phyloP scores from a whole-genome alignment of 2,888 invertebrate genomes.

The Mimumesa dahlbomi region DNA sequence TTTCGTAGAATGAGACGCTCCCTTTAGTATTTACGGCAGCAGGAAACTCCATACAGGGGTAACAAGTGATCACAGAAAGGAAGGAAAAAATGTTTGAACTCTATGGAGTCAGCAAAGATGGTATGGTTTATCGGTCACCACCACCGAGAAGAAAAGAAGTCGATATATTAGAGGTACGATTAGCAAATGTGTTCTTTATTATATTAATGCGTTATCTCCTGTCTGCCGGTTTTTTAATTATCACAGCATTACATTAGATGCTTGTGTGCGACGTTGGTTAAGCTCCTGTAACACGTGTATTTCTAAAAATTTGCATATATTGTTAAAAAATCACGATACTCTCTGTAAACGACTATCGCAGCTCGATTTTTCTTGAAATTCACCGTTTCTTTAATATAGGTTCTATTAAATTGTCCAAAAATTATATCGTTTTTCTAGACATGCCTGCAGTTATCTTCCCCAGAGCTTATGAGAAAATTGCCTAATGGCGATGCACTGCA shows the following conservation, averaged over 20 bases:
- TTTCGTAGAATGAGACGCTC: constrained; percentile 37
- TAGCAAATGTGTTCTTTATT: background rate
- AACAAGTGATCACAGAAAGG: constrained; percentile 9
- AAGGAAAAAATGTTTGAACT: constrained; percentile 72
- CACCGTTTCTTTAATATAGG: too few relatives aligned
- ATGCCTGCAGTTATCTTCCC: constrained; percentile 78
- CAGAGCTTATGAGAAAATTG: constrained; percentile 77
- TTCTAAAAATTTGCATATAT: background rate
- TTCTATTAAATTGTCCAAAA: too few relatives aligned
- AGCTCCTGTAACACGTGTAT: background rate
- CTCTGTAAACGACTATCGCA: too few relatives aligned
- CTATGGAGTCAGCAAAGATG: constrained; percentile 73
- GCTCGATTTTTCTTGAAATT: too few relatives aligned
- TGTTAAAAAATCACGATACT: too few relatives aligned
- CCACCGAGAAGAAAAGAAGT: constrained; percentile 76
- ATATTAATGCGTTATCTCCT: background rate
- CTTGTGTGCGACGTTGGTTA: too few relatives aligned
- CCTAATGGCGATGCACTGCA: constrained; percentile 75
- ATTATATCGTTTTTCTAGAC: constrained; percentile 67
- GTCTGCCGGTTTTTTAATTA: background rate
- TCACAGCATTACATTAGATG: background rate
- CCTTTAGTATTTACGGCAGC: constrained; percentile 46
- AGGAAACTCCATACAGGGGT: constrained; percentile 27
- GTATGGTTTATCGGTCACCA: constrained; percentile 75
- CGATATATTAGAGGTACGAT: constrained; percentile 75